phyloP scores from a whole-genome alignment of 2,113 vertebrate species.

The Drymodes brunneopygia region DNA sequence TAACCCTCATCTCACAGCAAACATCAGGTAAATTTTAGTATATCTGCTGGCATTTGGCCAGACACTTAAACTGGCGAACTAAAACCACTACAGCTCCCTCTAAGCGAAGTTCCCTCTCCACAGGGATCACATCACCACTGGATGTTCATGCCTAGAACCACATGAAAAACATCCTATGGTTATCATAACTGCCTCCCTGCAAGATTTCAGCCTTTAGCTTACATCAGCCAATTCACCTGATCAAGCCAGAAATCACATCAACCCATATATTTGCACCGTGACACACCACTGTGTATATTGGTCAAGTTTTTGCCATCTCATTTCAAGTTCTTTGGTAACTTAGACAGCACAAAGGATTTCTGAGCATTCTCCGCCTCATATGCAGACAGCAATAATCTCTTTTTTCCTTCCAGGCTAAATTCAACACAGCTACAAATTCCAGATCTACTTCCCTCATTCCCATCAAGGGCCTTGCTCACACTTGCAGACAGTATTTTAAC shows the following conservation, averaged over 20 bases:
- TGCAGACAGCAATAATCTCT: background rate
- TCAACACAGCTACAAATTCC: background rate
- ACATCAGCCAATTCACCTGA: background rate
- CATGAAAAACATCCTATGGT: background rate
- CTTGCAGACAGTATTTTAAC: background rate
- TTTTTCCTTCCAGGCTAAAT: background rate
- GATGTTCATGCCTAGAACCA: background rate
- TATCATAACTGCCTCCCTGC: background rate
- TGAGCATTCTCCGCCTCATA: background rate
- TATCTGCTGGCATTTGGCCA: too few species aligned
- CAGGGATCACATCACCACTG: background rate
- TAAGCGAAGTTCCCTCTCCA: background rate
- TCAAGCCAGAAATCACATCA: background rate
- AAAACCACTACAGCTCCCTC: background rate
- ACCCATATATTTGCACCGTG: background rate
- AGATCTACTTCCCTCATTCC: background rate
- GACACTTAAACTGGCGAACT: too few species aligned
- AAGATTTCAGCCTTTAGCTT: background rate
- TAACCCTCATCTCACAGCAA: too few species aligned
- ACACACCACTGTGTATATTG: background rate
- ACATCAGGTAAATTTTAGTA: too few species aligned
- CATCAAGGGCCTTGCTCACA: background rate
- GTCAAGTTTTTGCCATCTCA: background rate
- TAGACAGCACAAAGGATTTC: background rate
- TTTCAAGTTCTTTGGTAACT: background rate